Base-by-base conservation (phyloP, 2,113 vertebrate species). In the Vanacampus margaritifer region DNA sequence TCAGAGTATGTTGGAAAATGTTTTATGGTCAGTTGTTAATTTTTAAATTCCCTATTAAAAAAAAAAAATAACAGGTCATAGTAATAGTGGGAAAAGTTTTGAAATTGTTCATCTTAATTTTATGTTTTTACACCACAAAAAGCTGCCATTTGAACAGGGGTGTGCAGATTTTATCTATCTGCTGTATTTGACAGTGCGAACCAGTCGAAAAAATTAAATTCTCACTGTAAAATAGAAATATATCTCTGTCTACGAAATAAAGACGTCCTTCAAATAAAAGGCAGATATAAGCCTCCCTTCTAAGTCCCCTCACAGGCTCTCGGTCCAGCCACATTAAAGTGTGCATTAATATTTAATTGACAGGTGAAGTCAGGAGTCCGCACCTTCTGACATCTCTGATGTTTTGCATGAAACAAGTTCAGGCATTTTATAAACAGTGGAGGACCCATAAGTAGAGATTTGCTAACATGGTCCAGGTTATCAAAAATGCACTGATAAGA, bases 331-430 rank as follows among this genome's bases (percentile, higher is more conserved):
- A 64, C 10, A 65, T 56, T 37, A 73, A 35, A 50, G 56, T 39
- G 51, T 37, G 12, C 62, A 54, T 83, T 48, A 70, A 82, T 75
- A 76, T 71, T 82, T 79, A 67, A 81, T 66, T 35, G 56, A 58
- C 37, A 64, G 16, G 28, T 61, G 16, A 46, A 37, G 65, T 59
- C 58, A 46, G 43, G 45, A 37, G 65, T 62, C 62, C 43, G 37
- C 72, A 73, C 32, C 11, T 64, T 64, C 73, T 70, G 50, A 54
- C 69, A 46, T 68, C 28, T 64, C 73, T 67, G 45, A 58, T 71
- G 41, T 68, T 72, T 72, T 65, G 37, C 24, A 54, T 39, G 74
- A 36, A 65, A 68, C 37, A 66, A 70, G 24, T 57, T 50, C 68
- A 74, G 64, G 8, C 45, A 62, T 74, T 75, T 73, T 32, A 46